Base-by-base conservation (phyloP, 2,113 vertebrate species). In the Saccopteryx bilineata region DNA sequence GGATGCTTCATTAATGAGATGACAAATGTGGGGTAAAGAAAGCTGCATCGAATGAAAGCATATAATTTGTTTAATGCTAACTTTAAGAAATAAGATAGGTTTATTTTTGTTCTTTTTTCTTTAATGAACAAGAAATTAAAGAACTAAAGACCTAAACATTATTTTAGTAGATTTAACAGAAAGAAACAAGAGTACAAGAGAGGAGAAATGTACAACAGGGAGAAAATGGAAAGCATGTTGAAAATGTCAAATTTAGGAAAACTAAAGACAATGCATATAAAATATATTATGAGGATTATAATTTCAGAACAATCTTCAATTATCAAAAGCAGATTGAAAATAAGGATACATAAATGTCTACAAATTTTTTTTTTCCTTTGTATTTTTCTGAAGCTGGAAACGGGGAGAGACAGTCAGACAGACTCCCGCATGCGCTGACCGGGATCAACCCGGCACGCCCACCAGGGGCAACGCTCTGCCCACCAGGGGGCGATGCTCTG, bases 201-300 rank as follows among this genome's bases (percentile, higher is more conserved):
- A 74, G 50, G 9, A 58, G 10, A 90, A 81, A 68, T 82, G 24
- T 54, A 54, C 54, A 68, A n/a, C 14, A 80, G 3, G 1, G 23
- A 86, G 8, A 90, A 93, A 75, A 68, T 46, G 24, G 24, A 86
- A 39, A 31, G 0, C 9, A 60, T 93, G 2, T 81, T 54, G 58
- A 68, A 92, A 91, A 93, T 31, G 9, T 84, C 39, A 86, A 75
- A 75, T 13, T 21, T 48, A 90, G 12, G 24, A 78, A 92, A 76
- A 75, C 18, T 31, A 60, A 93, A 66, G 26, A 74, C 23, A n/a
- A 1, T 21, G 4, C 2, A 33, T 63, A 63, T 54, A 7, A 89
- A 58, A 10, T 50, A 3, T 23, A 76, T 68, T 54, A 12, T 46
- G 65, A 81, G 15, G 39, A 58, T 18, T 24, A 12, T 28, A 63